Conservation (phyloP, 2,888 invertebrate species). For the Drosophila picticornis region DNA sequence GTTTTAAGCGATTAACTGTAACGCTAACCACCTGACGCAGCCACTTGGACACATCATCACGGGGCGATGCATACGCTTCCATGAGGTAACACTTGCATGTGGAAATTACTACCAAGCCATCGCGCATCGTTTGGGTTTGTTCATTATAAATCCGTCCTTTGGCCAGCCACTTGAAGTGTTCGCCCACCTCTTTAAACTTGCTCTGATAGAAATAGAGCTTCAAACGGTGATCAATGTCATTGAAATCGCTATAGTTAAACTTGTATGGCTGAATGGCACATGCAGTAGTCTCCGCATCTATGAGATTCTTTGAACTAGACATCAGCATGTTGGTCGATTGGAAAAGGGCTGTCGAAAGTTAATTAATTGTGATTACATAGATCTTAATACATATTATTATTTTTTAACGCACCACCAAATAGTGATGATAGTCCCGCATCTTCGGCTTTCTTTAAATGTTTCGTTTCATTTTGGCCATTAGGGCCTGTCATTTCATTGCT, state of each 20-base stretch:
- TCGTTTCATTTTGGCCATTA: slow-evolving; percentile 25
- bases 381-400: neutral
- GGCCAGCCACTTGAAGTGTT: slow-evolving; percentile 86
- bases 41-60: slow-evolving; percentile 87
- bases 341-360: slow-evolving; percentile 84
- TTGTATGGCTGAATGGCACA: slow-evolving; percentile 82
- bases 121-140: slow-evolving; percentile 81
- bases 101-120: slow-evolving; percentile 86
- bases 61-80: slow-evolving; percentile 85
- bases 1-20: slow-evolving; percentile 85
- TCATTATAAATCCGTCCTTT: slow-evolving; percentile 86
- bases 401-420: slow-evolving; percentile 85
- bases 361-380: neutral
- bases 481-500: slow-evolving; percentile 15
- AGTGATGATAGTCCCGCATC: slow-evolving; percentile 81
- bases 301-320: slow-evolving; percentile 82
- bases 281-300: slow-evolving; percentile 68
- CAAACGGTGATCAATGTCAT: slow-evolving; percentile 87
- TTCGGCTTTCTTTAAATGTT: slow-evolving; percentile 56
- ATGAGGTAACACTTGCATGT: slow-evolving; percentile 86
- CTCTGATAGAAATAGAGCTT: slow-evolving; percentile 87
- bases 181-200: slow-evolving; percentile 86
- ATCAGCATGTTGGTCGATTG: slow-evolving; percentile 86
- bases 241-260: slow-evolving; percentile 87
- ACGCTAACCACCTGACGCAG: slow-evolving; percentile 86